Conservation (phyloP, 2,888 invertebrate genomes). For the Zonitis immaculata region DNA sequence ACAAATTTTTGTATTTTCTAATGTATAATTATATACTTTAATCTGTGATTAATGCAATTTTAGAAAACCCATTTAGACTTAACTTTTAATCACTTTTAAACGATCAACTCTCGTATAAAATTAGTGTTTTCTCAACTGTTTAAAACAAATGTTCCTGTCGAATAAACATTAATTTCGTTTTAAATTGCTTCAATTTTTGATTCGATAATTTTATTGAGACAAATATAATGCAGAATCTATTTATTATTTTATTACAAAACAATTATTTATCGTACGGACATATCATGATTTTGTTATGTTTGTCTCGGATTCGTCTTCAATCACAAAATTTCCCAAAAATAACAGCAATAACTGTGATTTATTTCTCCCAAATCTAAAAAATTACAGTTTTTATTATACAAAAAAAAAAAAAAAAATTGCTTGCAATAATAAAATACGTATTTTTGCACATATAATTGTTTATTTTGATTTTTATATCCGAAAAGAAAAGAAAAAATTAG, state of each 20-base stretch:
- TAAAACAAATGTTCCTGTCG: slow-evolving; percentile 16
- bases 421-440: slow-evolving; percentile 46
- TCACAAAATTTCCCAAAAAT: slow-evolving; percentile 7
- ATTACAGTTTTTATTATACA: background rate
- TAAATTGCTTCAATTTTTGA: slow-evolving; percentile 10
- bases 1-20: slow-evolving; percentile 16
- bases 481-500: too few species aligned
- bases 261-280: background rate
- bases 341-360: slow-evolving; percentile 40
- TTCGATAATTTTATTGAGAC: background rate
- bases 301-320: background rate
- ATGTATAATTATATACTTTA: slow-evolving; percentile 32
- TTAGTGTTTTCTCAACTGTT: slow-evolving; percentile 9
- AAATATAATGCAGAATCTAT: background rate
- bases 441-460: slow-evolving; percentile 46
- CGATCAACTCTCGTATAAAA: slow-evolving; percentile 15
- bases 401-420: slow-evolving; percentile 31
- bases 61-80: slow-evolving; percentile 20
- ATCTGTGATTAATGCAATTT: slow-evolving; percentile 43
- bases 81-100: slow-evolving; percentile 19
- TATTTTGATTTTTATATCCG: slow-evolving; percentile 25
- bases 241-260: too few species aligned
- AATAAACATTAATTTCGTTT: slow-evolving; percentile 2
- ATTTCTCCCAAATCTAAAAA: slow-evolving; percentile 20
- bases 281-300: background rate